Conservation (phyloP, 2,888 invertebrate species). For the Trichogramma dendrolimi region DNA sequence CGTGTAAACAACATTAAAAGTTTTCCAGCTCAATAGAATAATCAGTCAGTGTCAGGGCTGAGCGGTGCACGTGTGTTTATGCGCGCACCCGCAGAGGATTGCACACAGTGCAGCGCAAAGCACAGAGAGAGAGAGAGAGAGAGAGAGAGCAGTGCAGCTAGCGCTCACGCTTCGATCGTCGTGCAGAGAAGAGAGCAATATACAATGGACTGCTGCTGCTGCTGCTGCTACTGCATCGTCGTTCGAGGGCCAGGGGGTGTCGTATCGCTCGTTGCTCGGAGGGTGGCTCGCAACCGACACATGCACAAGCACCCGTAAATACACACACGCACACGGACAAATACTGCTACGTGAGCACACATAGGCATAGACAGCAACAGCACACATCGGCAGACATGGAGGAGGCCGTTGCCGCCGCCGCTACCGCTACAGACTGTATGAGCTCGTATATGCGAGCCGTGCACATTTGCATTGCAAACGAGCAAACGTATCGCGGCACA, state of each 20-base stretch:
- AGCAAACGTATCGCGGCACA: slow-evolving; percentile 42
- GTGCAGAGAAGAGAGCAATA: no score
- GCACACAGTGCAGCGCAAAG: no score
- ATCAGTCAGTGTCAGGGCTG: slow-evolving; percentile 21
- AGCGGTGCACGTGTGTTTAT: slow-evolving; percentile 10
- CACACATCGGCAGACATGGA: background rate
- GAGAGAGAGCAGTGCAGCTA: no score
- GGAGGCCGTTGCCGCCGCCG: background rate
- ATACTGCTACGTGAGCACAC: slow-evolving; percentile 19
- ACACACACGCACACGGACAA: slow-evolving; percentile 18
- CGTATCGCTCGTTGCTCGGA: no score
- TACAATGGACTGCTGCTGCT: no score
- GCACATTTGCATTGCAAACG: slow-evolving; percentile 50
- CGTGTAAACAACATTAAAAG: no score
- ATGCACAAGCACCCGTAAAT: background rate
- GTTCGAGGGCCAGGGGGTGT: no score
- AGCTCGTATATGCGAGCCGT: slow-evolving; percentile 31
- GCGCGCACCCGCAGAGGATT: slow-evolving; percentile 25
- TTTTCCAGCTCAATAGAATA: slow-evolving; percentile 7
- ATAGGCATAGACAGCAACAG: slow-evolving; percentile 16
- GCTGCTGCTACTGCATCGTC: no score
- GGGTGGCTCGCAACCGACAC: no score
- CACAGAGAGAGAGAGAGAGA: no score
- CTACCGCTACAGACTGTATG: background rate
- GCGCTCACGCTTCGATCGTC: no score